Evolutionary conservation across 2,797 vertebrate genomes (phyloP).

Genomic region (Gorsachius magnificus): DNA sequence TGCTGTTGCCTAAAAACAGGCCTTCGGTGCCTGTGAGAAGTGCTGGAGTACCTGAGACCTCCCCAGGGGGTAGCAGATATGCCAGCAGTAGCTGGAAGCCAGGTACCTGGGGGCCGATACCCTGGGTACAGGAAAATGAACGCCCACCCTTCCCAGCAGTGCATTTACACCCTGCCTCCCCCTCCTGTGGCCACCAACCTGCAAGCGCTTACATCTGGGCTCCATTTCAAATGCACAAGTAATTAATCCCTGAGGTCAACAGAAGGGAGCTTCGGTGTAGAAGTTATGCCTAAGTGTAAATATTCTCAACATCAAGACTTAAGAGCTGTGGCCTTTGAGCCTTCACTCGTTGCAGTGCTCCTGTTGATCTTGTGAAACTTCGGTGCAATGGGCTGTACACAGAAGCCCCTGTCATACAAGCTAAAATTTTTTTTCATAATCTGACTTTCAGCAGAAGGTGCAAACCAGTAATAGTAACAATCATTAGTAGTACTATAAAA

Average conservation of each 20-base stretch:
- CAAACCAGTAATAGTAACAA: neutral
- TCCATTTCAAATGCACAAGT: neutral
- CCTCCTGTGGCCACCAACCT: neutral
- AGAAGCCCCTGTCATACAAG: neutral
- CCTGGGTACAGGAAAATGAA: neutral
- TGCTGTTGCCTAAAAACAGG: neutral
- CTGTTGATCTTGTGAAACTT: neutral
- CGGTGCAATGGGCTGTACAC: neutral
- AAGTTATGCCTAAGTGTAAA: neutral
- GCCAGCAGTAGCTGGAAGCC: neutral
- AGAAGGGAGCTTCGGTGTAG: neutral
- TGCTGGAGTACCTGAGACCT: accelerated
- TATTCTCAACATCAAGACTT: neutral
- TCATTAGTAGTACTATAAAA: neutral
- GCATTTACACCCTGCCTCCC: neutral
- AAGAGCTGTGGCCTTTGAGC: neutral
- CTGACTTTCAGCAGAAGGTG: neutral
- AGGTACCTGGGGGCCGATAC: neutral
- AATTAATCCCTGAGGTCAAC: neutral
- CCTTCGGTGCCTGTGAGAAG: neutral
- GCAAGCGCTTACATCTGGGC: accelerated
- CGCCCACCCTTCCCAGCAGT: neutral
- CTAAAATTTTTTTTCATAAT: neutral
- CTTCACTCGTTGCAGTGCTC: neutral
- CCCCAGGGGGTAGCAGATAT: neutral